Percentiles rank a stretch among this genome's conserved stretches.
phyloP scores from a whole-genome alignment of 2,797 vertebrate genomes.

The Paramormyrops hopkinsi region DNA sequence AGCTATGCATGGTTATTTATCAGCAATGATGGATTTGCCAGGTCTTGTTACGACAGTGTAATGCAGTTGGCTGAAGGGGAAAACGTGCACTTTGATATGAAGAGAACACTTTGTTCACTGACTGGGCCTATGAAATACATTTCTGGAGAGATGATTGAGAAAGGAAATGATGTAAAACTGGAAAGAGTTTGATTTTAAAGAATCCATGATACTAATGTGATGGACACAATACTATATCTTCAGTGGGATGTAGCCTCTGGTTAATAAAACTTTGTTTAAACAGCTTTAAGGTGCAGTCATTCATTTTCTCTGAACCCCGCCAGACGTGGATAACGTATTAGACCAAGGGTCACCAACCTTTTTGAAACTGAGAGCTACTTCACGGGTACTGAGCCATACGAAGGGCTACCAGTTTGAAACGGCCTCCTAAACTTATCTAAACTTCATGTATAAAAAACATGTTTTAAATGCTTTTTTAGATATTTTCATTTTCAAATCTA shows the following conservation, averaged over 20 bases:
- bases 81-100: neutral
- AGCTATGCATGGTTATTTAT: slow-evolving; percentile 34
- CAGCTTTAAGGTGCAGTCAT: neutral
- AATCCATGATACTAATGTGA: neutral
- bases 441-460: no score
- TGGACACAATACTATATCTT: slow-evolving; percentile 8
- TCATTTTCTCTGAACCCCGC: neutral
- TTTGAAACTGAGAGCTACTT: neutral
- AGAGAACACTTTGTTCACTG: neutral
- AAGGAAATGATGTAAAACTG: neutral
- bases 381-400: neutral
- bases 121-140: neutral
- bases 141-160: neutral
- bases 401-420: neutral
- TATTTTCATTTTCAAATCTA: neutral
- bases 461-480: neutral
- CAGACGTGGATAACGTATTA: neutral
- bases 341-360: neutral
- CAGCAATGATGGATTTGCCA: neutral
- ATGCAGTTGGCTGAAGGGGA: neutral
- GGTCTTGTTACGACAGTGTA: neutral
- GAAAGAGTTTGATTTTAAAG: neutral
- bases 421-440: no score
- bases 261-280: neutral
- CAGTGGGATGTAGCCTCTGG: neutral